phyloP scores from a whole-genome alignment of 2,888 invertebrate genomes.

The Ischnus inquisitorius region DNA sequence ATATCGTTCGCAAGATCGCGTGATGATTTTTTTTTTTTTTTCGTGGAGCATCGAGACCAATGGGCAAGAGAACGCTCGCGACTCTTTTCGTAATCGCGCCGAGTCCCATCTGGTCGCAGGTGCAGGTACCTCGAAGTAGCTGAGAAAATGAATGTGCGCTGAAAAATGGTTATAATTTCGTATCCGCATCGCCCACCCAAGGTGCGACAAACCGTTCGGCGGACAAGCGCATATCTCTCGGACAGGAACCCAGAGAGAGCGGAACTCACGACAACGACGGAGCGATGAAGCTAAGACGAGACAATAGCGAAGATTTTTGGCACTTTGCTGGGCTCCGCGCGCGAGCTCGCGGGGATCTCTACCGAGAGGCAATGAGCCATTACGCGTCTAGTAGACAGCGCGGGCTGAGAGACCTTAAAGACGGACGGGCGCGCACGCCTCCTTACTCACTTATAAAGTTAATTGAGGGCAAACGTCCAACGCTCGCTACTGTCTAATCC shows the following conservation, averaged over 20 bases:
- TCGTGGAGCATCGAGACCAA: too few relatives aligned
- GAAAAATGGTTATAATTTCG: too few relatives aligned
- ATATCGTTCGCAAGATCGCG: slow-evolving; percentile 12
- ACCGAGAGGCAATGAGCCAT: slow-evolving; percentile 67
- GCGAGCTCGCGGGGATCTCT: slow-evolving; percentile 46
- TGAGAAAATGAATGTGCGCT: too few relatives aligned
- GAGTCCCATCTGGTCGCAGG: too few relatives aligned
- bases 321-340: slow-evolving; percentile 68
- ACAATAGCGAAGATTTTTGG: slow-evolving; percentile 72
- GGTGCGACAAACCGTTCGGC: too few relatives aligned
- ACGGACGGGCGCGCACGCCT: slow-evolving; percentile 83
- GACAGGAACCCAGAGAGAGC: not conserved
- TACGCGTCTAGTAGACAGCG: slow-evolving; percentile 62
- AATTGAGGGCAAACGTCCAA: slow-evolving; percentile 85
- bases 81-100: too few relatives aligned
- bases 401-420: slow-evolving; percentile 59
- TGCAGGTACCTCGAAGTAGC: too few relatives aligned
- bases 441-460: slow-evolving; percentile 85
- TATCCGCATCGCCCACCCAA: too few relatives aligned
- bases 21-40: too few relatives aligned
- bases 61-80: not conserved
- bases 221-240: too few relatives aligned
- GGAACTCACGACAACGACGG: too few relatives aligned
- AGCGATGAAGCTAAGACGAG: slow-evolving; percentile 14
- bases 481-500: slow-evolving; percentile 81